Evolutionary conservation across 2,113 vertebrate species (phyloP).

Genomic region (Pterocles gutturalis): DNA sequence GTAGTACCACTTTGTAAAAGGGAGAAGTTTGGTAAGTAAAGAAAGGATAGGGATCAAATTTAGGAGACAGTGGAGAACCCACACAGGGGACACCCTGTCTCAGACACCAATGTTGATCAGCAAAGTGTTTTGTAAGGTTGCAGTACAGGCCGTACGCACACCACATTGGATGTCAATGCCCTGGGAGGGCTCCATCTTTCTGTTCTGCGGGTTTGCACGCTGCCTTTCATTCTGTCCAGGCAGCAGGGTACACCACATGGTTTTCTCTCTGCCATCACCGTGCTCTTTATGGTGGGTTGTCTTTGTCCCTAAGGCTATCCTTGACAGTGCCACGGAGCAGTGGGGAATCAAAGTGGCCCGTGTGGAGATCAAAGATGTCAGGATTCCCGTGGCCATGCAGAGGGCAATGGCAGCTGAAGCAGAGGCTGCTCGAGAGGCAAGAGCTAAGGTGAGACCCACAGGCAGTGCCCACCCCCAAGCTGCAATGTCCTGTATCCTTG

Average conservation of each 20-base stretch:
- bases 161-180: fast-evolving
- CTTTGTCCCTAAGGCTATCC: conserved; percentile 71
- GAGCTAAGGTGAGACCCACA: conserved; percentile 81
- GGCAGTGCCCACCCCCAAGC: background rate
- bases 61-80: background rate
- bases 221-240: background rate
- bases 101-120: background rate
- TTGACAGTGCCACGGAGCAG: conserved; percentile 80
- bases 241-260: fast-evolving
- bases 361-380: conserved; percentile 90
- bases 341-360: conserved; percentile 88
- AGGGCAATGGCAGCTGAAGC: conserved; percentile 90
- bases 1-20: background rate
- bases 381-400: conserved; percentile 86
- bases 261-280: background rate
- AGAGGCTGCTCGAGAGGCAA: conserved; percentile 83
- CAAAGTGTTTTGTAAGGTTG: background rate
- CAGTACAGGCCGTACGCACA: fast-evolving
- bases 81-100: background rate
- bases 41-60: background rate
- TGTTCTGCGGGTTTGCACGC: background rate
- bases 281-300: background rate
- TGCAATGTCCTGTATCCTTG: background rate
- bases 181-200: fast-evolving
- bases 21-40: background rate